Percentiles rank a stretch among this genome's conserved stretches.
These are phyloP conservation scores for Pristis pectinata DNA, from an alignment of 2,797 vertebrate species.

Conservation along the genomic window DNA sequence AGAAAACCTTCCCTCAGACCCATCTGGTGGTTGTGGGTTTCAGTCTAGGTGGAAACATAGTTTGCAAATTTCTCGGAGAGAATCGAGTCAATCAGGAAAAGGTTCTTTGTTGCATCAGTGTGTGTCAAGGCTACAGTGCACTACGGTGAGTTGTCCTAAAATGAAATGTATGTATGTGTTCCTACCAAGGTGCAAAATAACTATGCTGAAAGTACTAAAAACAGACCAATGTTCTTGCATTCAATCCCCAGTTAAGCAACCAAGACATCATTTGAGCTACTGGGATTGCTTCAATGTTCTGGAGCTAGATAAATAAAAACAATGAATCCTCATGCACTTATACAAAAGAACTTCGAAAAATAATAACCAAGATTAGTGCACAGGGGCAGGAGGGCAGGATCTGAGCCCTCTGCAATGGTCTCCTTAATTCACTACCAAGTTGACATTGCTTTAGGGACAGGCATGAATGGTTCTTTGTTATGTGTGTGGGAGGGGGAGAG, in stretches of 20 bases:
- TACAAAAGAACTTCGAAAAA: neutral
- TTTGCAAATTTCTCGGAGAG: conserved; percentile 95
- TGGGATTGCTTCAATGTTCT: neutral
- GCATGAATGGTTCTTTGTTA: neutral
- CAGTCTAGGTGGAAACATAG: conserved; percentile 94
- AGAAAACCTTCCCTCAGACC: conserved; percentile 76
- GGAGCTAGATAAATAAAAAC: neutral
- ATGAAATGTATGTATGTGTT: neutral
- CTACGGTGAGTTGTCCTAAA: conserved; percentile 68
- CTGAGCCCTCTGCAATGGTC: neutral
- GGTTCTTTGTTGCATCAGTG: conserved; percentile 89
- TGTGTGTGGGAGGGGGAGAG: too few species aligned
- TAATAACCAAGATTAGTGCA: neutral
- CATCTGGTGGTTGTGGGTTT: conserved; percentile 89
- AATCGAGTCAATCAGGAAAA: conserved; percentile 81
- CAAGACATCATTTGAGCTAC: neutral
- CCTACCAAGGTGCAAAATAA: neutral
- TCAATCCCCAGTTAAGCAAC: neutral
- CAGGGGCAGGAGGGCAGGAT: neutral
- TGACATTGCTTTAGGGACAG: neutral
- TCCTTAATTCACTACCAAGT: neutral
- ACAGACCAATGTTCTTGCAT: neutral
- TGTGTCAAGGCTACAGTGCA: conserved; percentile 95
- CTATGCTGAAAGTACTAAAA: neutral
- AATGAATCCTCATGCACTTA: neutral